phyloP scores from a whole-genome alignment of 1,140 invertebrate genomes.

The Pogonus chalceus region DNA sequence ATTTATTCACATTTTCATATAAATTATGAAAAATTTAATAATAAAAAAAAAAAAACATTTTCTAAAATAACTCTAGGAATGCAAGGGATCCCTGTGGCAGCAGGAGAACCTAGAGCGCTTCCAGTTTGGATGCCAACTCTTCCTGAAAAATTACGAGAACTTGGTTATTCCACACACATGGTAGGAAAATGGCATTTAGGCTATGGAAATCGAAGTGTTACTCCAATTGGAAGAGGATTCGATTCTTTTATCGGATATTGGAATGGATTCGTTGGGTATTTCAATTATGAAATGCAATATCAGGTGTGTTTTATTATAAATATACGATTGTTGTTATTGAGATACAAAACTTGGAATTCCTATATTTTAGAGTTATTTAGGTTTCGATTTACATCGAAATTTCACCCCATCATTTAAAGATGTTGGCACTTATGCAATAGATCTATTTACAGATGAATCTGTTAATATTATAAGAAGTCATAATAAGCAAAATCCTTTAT shows the following conservation, averaged over 20 bases:
- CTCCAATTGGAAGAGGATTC: constrained; percentile 50
- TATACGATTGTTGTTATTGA: too few relatives aligned
- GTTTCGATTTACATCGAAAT: constrained; percentile 25
- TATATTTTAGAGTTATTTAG: constrained; percentile 11
- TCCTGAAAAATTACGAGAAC: constrained; percentile 61
- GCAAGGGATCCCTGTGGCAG: constrained; percentile 48
- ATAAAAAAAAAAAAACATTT: neutral
- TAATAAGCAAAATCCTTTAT: constrained; percentile 49
- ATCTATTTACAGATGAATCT: constrained; percentile 65
- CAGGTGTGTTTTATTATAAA: too few relatives aligned
- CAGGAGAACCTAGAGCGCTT: constrained; percentile 44
- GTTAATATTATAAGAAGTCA: constrained; percentile 56
- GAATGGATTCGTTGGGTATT: constrained; percentile 48
- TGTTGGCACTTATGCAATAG: constrained; percentile 60
- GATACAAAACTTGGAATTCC: neutral
- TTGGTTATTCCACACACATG: constrained; percentile 71
- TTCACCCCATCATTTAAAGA: constrained; percentile 37
- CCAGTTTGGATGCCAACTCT: constrained; percentile 44
- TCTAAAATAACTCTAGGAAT: constrained; percentile 38
- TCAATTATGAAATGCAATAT: constrained; percentile 40
- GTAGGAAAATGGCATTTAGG: constrained; percentile 89
- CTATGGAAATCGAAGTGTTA: constrained; percentile 30
- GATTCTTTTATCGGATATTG: constrained; percentile 56
- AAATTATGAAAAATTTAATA: too few relatives aligned
- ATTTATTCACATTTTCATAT: too few relatives aligned